A percentile compares a stretch with the other conserved stretches of the same genome.
These are phyloP conservation scores for Cervus canadensis DNA, from an alignment of 2,113 vertebrate species.

Conservation along the genomic window DNA sequence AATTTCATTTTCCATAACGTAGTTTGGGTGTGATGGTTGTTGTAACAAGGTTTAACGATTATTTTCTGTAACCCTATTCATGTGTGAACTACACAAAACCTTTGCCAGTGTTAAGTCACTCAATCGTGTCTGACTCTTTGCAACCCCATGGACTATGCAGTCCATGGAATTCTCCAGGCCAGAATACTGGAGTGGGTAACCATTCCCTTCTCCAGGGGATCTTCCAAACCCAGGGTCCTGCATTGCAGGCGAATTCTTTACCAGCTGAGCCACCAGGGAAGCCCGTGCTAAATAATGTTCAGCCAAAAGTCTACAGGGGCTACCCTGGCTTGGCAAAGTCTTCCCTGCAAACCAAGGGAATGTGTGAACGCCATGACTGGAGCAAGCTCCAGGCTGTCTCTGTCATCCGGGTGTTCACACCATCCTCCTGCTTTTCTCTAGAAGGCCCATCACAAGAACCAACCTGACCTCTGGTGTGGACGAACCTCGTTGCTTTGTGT, in stretches of 20 bases:
- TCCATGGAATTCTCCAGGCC: neutral
- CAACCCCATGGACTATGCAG: neutral
- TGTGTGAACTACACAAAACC: neutral
- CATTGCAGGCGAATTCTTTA: neutral
- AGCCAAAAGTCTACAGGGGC: neutral
- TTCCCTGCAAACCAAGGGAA: neutral
- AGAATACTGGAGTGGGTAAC: neutral
- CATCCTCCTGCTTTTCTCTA: neutral
- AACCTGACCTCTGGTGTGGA: neutral
- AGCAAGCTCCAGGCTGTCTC: neutral
- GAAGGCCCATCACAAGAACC: neutral
- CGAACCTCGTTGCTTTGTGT: neutral
- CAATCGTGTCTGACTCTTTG: neutral
- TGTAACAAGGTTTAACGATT: neutral
- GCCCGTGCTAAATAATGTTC: neutral
- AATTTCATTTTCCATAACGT: neutral
- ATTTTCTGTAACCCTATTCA: neutral
- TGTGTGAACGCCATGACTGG: fast-evolving
- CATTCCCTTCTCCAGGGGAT: neutral
- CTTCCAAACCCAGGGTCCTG: neutral
- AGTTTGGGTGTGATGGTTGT: neutral
- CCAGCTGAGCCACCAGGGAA: neutral
- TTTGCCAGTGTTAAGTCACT: neutral
- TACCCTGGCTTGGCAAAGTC: neutral
- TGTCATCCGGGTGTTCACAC: neutral